Evolutionary conservation across 2,797 vertebrate genomes (phyloP).

Genomic region (Sebastes elongatus): DNA sequence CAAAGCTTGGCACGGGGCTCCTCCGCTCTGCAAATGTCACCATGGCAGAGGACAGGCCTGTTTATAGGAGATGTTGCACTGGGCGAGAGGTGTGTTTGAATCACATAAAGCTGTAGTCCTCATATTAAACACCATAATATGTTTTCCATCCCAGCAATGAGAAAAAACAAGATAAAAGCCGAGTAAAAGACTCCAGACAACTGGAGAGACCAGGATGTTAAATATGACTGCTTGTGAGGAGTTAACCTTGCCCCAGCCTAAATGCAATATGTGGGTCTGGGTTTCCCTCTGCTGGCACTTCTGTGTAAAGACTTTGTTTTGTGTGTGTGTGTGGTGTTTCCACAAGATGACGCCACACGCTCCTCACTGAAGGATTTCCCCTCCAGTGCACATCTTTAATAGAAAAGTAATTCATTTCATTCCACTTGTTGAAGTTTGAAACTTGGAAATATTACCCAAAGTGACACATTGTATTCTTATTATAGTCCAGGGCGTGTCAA

Average conservation of each 20-base stretch:
- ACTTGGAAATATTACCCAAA: neutral
- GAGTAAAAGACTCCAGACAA: neutral
- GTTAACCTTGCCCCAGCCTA: neutral
- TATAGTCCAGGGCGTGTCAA: neutral
- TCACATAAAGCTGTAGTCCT: neutral
- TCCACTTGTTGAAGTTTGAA: neutral
- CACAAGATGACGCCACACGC: conserved; percentile 51
- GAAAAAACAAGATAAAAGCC: neutral
- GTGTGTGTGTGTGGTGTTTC: conserved; percentile 15
- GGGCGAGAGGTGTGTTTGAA: neutral
- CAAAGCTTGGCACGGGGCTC: conserved; percentile 24
- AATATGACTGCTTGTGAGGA: neutral
- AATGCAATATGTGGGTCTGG: conserved; percentile 31
- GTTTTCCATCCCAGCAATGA: neutral
- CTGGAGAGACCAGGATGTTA: neutral
- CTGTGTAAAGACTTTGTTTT: conserved; percentile 15
- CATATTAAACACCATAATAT: neutral
- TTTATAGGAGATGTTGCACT: neutral
- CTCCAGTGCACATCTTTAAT: neutral
- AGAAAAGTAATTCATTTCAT: neutral
- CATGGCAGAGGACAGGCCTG: conserved; percentile 11
- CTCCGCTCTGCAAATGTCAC: conserved; percentile 37
- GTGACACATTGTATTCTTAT: neutral
- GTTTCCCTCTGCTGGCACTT: conserved; percentile 71
- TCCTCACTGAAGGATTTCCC: conserved; percentile 31